phyloP scores from a whole-genome alignment of 2,888 invertebrate genomes.

The Epicampocera succincta region DNA sequence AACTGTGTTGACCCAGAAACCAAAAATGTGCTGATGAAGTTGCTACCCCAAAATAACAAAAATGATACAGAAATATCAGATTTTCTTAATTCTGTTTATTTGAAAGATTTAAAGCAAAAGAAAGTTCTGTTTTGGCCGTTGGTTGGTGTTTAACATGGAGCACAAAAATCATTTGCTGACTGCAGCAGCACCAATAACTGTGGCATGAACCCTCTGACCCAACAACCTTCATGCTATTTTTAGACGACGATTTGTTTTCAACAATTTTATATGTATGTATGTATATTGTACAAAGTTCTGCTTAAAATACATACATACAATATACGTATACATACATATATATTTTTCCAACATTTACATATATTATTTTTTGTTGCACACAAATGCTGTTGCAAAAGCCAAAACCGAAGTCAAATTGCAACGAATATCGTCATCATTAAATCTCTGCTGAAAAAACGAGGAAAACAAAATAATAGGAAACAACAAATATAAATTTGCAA shows the following conservation, averaged over 20 bases:
- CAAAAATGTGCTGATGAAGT: slow-evolving; percentile 2
- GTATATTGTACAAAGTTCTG: background rate
- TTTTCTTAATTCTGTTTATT: too few species aligned
- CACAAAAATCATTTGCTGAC: background rate
- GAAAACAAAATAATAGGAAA: background rate
- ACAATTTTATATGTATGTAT: slow-evolving; percentile 21
- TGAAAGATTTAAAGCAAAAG: too few species aligned
- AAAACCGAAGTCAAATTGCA: slow-evolving; percentile 50
- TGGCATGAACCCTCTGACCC: slow-evolving; percentile 2
- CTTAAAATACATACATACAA: background rate
- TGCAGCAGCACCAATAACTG: background rate
- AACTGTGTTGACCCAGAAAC: slow-evolving; percentile 54
- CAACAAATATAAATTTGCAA: too few species aligned
- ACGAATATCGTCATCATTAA: slow-evolving; percentile 47
- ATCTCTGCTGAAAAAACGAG: background rate
- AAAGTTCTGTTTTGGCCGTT: too few species aligned
- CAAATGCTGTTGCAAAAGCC: slow-evolving; percentile 21
- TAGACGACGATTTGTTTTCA: slow-evolving; percentile 36
- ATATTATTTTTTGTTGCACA: background rate
- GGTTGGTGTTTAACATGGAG: slow-evolving; percentile 1
- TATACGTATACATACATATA: background rate
- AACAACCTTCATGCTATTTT: slow-evolving; percentile 47
- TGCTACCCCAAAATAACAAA: background rate
- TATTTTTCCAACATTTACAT: background rate
- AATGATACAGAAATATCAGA: background rate